Evolutionary conservation across 2,888 invertebrate species (phyloP).

Genomic region (Petrolisthes manimaculis): DNA sequence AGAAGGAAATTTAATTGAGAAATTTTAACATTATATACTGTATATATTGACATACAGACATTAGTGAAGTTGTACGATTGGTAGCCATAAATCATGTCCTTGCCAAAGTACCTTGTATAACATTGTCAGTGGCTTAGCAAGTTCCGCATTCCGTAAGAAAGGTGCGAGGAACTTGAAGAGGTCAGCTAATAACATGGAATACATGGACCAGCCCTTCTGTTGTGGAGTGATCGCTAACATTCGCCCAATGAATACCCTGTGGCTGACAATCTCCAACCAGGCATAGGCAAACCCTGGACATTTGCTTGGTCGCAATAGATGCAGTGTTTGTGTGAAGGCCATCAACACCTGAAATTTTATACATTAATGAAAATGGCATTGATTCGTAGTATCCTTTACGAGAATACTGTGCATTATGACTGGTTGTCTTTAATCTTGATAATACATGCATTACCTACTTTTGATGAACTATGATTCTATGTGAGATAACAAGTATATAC

Average conservation of each 20-base stretch:
- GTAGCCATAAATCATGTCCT: background rate
- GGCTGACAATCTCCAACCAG: conserved; percentile 97
- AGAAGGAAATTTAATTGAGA: background rate
- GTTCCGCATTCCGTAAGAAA: conserved; percentile 95
- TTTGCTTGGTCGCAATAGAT: conserved; percentile 90
- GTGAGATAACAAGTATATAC: too few species aligned
- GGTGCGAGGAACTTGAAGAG: conserved; percentile 97
- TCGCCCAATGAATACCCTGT: conserved; percentile 93
- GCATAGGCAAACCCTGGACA: conserved; percentile 98
- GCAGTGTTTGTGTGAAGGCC: conserved; percentile 95
- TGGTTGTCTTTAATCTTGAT: too few species aligned
- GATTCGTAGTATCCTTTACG: too few species aligned
- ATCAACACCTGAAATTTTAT: conserved; percentile 79
- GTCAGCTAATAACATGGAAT: conserved; percentile 94
- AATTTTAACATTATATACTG: background rate
- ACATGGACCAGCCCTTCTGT: conserved; percentile 95
- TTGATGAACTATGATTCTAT: too few species aligned
- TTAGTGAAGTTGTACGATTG: background rate
- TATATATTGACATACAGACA: background rate
- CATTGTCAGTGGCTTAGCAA: conserved; percentile 92
- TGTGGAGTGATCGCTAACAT: conserved; percentile 91
- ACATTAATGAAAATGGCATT: too few species aligned
- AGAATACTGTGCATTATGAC: too few species aligned
- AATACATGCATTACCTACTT: too few species aligned
- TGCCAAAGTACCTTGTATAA: conserved; percentile 84